Conservation (phyloP, 1,140 invertebrate genomes). For the Penaeus vannamei region DNA sequence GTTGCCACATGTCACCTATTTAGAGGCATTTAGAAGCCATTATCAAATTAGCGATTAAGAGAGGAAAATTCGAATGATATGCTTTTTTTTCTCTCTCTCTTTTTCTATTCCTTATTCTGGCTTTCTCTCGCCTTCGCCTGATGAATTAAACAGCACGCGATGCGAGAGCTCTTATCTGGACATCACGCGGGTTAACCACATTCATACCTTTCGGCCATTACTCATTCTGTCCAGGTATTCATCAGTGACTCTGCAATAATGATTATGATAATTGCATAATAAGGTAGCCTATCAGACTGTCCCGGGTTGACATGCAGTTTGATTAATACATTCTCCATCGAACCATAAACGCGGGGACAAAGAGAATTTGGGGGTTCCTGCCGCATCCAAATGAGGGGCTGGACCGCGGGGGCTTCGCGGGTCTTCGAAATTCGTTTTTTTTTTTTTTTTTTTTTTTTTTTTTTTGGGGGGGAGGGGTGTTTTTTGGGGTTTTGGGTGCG, state of each 20-base stretch:
- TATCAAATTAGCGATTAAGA: slow-evolving; percentile 51
- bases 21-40: slow-evolving; percentile 57
- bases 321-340: slow-evolving; percentile 53
- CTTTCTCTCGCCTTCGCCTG: too few relatives aligned
- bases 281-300: slow-evolving; percentile 40
- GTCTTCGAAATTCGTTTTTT: too few relatives aligned
- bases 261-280: slow-evolving; percentile 65
- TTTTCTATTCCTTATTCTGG: too few relatives aligned
- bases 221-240: slow-evolving; percentile 54
- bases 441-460: too few relatives aligned
- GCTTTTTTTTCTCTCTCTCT: too few relatives aligned
- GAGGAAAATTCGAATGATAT: too few relatives aligned
- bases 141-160: neutral
- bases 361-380: slow-evolving; percentile 29
- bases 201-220: slow-evolving; percentile 25
- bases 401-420: neutral
- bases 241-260: slow-evolving; percentile 62
- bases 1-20: slow-evolving; percentile 57
- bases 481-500: too few relatives aligned
- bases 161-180: neutral
- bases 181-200: neutral
- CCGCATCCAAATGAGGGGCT: too few relatives aligned
- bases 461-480: neutral
- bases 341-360: slow-evolving; percentile 53
- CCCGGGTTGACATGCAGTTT: slow-evolving; percentile 14